These are phyloP conservation scores for Scolopax rusticola DNA, from an alignment of 2,797 vertebrate genomes.

Conservation along the genomic window DNA sequence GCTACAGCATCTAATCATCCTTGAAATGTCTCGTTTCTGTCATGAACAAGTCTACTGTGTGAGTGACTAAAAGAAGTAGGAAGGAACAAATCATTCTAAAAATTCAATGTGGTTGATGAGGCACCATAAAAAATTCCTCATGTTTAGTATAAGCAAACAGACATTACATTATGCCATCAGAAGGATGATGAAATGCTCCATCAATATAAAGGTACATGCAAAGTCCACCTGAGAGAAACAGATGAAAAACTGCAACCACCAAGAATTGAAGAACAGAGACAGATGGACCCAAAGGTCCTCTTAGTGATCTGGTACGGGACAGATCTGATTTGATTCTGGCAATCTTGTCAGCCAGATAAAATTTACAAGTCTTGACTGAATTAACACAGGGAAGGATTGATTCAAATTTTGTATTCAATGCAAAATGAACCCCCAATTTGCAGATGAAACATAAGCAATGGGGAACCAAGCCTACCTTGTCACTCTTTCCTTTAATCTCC, in stretches of 20 bases:
- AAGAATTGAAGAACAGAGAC: neutral
- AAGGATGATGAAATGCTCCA: conserved; percentile 15
- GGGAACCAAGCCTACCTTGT: neutral
- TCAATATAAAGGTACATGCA: neutral
- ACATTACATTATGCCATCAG: neutral
- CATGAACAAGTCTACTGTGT: conserved; percentile 33
- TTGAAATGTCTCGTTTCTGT: conserved; percentile 52
- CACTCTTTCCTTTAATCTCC: neutral
- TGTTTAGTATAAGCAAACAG: conserved; percentile 21
- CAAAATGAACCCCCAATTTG: neutral
- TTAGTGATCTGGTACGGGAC: neutral
- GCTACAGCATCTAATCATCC: conserved; percentile 43
- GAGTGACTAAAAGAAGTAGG: conserved; percentile 34
- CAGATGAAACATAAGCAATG: neutral
- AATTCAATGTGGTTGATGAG: conserved; percentile 22
- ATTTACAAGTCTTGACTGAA: neutral
- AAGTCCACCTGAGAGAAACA: neutral
- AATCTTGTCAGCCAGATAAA: neutral
- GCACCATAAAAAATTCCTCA: neutral
- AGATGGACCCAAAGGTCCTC: neutral
- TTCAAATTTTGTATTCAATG: neutral
- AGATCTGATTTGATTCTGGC: neutral
- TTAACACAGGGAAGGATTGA: neutral
- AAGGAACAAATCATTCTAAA: conserved; percentile 41
- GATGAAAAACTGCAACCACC: neutral